Conservation (phyloP, 2,797 vertebrate genomes). For the Melanotaenia nigrans region DNA sequence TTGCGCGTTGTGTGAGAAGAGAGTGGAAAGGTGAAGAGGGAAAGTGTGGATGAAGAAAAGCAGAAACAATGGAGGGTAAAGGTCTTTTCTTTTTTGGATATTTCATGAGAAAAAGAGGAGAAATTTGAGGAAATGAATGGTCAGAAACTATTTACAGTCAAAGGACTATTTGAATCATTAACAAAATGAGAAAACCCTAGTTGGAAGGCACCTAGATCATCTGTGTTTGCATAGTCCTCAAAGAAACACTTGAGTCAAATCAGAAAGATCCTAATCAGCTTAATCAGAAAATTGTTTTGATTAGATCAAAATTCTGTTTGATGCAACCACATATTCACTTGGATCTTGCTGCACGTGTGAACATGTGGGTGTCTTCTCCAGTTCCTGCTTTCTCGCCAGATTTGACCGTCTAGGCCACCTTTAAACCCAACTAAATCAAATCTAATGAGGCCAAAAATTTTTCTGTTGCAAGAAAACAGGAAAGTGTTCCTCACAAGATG, state of each 20-base stretch:
- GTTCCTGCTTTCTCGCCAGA: background rate
- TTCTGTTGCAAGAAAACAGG: background rate
- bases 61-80: background rate
- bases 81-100: background rate
- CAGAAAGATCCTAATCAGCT: background rate
- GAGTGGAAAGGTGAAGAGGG: conserved; percentile 10
- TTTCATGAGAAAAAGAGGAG: background rate
- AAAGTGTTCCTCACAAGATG: background rate
- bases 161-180: background rate
- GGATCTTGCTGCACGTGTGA: background rate
- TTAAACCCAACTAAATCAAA: background rate
- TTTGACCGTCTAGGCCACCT: background rate
- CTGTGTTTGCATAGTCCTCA: no score
- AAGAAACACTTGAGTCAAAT: background rate
- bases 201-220: background rate
- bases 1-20: conserved; percentile 32
- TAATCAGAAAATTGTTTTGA: background rate
- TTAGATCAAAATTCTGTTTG: background rate
- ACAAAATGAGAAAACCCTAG: background rate
- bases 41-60: background rate
- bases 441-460: no score
- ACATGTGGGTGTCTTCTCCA: background rate
- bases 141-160: background rate
- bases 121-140: background rate
- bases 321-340: background rate